A percentile compares a stretch with the other conserved stretches of the same genome.
Conservation (phyloP, 1,140 invertebrate genomes). For the Carcinoscorpius rotundicauda region DNA sequence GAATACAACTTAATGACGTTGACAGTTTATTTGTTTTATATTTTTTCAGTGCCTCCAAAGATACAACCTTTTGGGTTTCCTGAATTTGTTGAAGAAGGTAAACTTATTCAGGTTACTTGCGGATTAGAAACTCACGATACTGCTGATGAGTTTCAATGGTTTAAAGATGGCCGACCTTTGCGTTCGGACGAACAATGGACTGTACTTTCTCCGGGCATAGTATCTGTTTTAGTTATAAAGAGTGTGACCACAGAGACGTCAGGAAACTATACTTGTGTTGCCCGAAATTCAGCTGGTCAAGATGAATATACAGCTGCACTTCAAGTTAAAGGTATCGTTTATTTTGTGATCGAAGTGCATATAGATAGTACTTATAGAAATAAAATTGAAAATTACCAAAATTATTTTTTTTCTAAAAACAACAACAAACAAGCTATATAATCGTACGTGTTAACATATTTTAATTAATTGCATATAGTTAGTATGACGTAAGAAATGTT, state of each 20-base stretch:
- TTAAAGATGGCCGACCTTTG: slow-evolving; percentile 8
- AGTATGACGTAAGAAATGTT: too few species aligned
- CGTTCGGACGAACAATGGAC: slow-evolving; percentile 3
- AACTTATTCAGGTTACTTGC: slow-evolving; percentile 10
- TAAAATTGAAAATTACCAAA: too few species aligned
- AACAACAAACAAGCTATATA: too few species aligned
- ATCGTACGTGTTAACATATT: too few species aligned
- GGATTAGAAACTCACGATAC: background rate
- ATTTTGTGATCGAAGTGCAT: too few species aligned
- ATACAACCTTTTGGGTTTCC: slow-evolving; percentile 19
- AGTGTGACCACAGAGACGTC: slow-evolving; percentile 27
- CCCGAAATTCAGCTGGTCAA: slow-evolving; percentile 35
- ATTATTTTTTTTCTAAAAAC: too few species aligned
- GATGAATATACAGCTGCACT: slow-evolving; percentile 18
- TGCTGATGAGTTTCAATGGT: slow-evolving; percentile 11
- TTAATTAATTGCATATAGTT: too few species aligned
- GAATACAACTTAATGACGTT: too few species aligned
- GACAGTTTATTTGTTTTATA: too few species aligned
- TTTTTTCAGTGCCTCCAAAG: too few species aligned
- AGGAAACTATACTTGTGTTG: slow-evolving; percentile 52
- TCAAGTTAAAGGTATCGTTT: slow-evolving; percentile 20
- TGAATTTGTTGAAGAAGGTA: slow-evolving; percentile 11
- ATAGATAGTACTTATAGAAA: too few species aligned
- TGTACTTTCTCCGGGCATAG: slow-evolving; percentile 7
- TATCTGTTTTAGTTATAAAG: slow-evolving; percentile 31